Evolutionary conservation across 2,113 vertebrate species (phyloP).

Genomic region (Lichenostomus cassidix): DNA sequence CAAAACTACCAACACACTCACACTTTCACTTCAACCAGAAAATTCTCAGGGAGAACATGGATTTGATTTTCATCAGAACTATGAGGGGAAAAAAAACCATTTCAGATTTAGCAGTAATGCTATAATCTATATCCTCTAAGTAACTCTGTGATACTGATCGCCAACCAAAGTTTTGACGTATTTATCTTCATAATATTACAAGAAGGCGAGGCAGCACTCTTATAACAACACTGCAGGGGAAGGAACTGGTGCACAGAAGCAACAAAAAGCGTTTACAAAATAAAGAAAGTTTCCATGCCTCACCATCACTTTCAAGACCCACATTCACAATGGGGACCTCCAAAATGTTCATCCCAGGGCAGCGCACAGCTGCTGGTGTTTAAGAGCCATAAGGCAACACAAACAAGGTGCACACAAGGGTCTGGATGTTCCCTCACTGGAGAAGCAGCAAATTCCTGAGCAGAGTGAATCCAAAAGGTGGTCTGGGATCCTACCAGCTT

Average conservation of each 20-base stretch:
- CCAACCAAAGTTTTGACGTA: background rate
- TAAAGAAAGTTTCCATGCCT: background rate
- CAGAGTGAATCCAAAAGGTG: background rate
- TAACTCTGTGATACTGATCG: background rate
- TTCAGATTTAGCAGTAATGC: background rate
- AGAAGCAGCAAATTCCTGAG: background rate
- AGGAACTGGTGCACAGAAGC: background rate
- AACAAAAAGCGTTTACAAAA: background rate
- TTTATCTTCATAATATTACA: background rate
- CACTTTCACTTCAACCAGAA: background rate
- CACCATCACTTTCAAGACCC: background rate
- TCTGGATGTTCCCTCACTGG: background rate
- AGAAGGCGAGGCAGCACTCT: background rate
- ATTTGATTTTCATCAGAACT: background rate
- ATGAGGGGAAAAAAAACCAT: background rate
- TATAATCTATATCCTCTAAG: background rate
- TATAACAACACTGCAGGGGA: rapidly evolving
- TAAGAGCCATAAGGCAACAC: background rate
- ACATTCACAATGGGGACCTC: background rate
- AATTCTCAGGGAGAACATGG: background rate
- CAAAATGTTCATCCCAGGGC: background rate
- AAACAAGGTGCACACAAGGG: background rate
- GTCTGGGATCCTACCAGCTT: background rate
- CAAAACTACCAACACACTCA: background rate
- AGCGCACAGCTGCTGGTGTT: background rate